Base-by-base conservation (phyloP, 2,888 invertebrate genomes). In the Eupithecia abbreviata region DNA sequence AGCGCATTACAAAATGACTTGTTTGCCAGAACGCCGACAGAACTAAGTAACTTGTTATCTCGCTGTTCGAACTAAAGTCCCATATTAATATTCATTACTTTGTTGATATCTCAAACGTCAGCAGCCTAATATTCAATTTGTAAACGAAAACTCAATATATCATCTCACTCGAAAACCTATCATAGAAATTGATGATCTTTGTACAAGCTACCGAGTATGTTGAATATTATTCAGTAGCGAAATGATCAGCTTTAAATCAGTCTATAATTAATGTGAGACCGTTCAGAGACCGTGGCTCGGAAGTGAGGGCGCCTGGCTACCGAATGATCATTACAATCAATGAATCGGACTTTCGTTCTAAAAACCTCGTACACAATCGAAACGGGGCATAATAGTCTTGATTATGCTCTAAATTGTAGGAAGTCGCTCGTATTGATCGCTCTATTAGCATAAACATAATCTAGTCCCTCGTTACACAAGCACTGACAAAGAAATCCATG, bases 211-310 rank as follows among this genome's bases (percentile, higher is more conserved):
- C 67, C 43, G 18, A 58, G 58, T 88, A 90, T 91, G 91, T 92
- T 89, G 90, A 90, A 92, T 84, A 85, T 83, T 86, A 86, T 89
- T 90, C 92, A 86, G 93, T 93, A 93, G 93, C 93, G 85, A 90
- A 89, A 91, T 91, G 91, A 93, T 91, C 90, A 89, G 89, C 91
- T 93, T 90, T 88, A 90, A 91, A 91, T 91, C 89, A 86, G 87
- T 91, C 92, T 91, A 90, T 93, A 93, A 94, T 94, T 92, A 92
- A 92, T 90, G 90, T 89, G 85, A 83, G 88, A 94, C 94, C 92
- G 93, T 94, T 95, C 86, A 86, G 85, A 85, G 86, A 73, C 71
- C 88, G 88, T 72, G 89, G 85, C 86, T 91, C 89, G 89, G 91
- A 90, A 90, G 91, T 89, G 86, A 89, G 88, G 89, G 88, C 89